Evolutionary conservation across 2,888 invertebrate species (phyloP), one percentile per base, ranked within the genome.

Genomic region (Calliscelio sp.): DNA sequence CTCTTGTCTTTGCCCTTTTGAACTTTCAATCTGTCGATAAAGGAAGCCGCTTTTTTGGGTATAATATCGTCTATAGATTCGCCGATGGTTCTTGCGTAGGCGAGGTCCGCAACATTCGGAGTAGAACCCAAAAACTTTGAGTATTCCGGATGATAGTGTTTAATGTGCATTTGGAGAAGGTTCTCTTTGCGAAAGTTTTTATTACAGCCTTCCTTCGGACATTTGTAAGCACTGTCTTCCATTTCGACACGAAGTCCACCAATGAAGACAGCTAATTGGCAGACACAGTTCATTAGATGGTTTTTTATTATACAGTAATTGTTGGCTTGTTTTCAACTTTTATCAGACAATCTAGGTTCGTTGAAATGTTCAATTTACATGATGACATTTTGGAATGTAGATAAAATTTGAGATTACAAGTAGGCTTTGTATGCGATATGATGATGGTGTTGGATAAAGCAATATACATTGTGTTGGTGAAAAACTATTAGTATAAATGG

Each of bases 141-240:
- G 79, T 97, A 94, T 86, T 97, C 97, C 1, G 96, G 95, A 93
- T 98, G 99, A 93, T 98, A 98, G 92, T 99, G 98, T 90, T 98
- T 98, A 49, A 98, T 96, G 92, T 99, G 99, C 95, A 98, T 98
- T 93, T 97, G 96, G 8, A 99, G 94, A 63, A 98, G 95, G 85
- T 97, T 97, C 91, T 98, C 97, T 91, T 98, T 98, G 5, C 99
- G 95, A 92, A 98, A 99, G 88, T 96, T 97, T 93, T 99, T 99
- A 65, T 95, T 95, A 91, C 99, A 99, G 0, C 96, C 96, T 83
- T 96, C 96, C 59, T 97, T 96, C 0, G 97, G 97, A 91, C 97
- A 98, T 35, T 94, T 94, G 87, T 94, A 95, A 14, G 94, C 94
- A 84, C 94, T 96, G 66, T 97, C 96, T 61, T 96, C 95, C 86